Evolutionary conservation across 2,888 invertebrate genomes (phyloP), one percentile per base, ranked within the genome.

Genomic region (Archips crataeganus): DNA sequence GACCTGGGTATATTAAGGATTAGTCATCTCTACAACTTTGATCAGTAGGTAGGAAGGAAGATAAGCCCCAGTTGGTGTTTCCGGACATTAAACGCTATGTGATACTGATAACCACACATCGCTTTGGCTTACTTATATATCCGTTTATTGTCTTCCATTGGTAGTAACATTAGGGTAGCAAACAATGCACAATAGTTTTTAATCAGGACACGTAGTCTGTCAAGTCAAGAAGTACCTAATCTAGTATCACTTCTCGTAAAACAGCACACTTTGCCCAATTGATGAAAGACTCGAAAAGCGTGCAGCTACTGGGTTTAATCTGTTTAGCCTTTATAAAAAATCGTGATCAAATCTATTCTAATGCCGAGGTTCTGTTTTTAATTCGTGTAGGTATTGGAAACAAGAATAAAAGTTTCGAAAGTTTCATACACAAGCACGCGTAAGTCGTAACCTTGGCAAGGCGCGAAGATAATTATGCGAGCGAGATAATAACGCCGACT

Each of bases 401-500:
- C 39, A 47, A 63, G 68, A 73, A 68, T 63, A 73, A 72, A 65
- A 68, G 42, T 64, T 64, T 68, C 34, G 42, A 70, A 74, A 70
- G 45, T 74, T 65, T 65, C 54, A 61, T 59, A 65, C 51, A 67
- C 49, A n/a, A 75, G 71, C 51, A 70, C 74, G 72, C 66, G 60
- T 54, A 73, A 70, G 75, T 57, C 71, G 68, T 74, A 80, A 82
- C 88, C 88, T 89, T 87, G 87, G 75, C 78, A 80, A 78, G 81
- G 77, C 76, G 77, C 80, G 81, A 74, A 79, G 80, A 79, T 80
- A 79, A 77, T 75, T 76, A 78, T 76, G 77, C 79, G 80, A 76
- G 77, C 78, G 82, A 81, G 80, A 85, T 82, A 82, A 85, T 82
- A 82, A 79, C 79, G 79, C 76, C 83, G 82, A 80, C 85, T 84